Percentiles rank a stretch among this genome's conserved stretches.
Conservation (phyloP, 2,888 invertebrate species). For the Oscheius sp. region DNA sequence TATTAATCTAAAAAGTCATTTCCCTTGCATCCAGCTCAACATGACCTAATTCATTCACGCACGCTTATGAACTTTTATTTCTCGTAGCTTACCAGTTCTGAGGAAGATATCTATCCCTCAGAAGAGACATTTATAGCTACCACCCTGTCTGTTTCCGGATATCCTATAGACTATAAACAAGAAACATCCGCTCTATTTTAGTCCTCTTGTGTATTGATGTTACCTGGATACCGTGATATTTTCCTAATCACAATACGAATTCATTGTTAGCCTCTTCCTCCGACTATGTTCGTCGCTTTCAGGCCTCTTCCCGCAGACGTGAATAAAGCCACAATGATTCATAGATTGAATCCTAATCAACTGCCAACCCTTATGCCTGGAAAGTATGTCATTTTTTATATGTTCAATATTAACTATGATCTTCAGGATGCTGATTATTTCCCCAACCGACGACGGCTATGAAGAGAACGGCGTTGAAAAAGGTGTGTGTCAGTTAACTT, state of each 20-base stretch:
- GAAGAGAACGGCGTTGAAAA: conserved; percentile 37
- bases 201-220: no score
- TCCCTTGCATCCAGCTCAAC: conserved; percentile 18
- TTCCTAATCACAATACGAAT: not conserved
- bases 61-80: not conserved
- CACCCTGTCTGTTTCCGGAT: no score
- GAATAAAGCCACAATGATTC: not conserved
- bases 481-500: conserved; percentile 24
- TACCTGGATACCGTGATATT: no score
- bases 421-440: conserved; percentile 26
- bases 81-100: not conserved
- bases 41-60: conserved; percentile 29
- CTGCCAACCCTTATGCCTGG: conserved; percentile 6
- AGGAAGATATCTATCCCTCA: not conserved
- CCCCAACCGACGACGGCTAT: conserved; percentile 23
- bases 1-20: not conserved
- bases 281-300: conserved; percentile 14
- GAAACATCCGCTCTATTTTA: no score
- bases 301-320: not conserved
- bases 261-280: not conserved
- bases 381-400: conserved; percentile 4
- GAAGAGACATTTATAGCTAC: not conserved
- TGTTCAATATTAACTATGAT: not conserved
- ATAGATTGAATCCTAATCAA: conserved; percentile 4
- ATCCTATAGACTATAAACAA: no score